A percentile compares a stretch with the other conserved stretches of the same genome.
Evolutionary conservation across 2,888 invertebrate species (phyloP).

Genomic region (Glyphotaelius pellucidus): DNA sequence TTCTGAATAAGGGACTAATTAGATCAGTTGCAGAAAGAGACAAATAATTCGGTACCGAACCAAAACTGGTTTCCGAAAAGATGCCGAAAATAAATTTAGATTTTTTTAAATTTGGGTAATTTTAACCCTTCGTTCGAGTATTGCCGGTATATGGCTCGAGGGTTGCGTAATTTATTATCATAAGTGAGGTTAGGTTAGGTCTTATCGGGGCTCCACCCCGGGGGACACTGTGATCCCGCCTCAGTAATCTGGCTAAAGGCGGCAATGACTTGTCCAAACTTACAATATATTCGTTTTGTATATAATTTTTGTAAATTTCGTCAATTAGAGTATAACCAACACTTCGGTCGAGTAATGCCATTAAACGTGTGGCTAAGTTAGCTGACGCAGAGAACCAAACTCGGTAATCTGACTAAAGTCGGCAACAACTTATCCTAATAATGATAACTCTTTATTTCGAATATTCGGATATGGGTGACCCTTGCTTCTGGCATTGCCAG

Average conservation of each 20-base stretch:
- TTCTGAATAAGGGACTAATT: slow-evolving; percentile 13
- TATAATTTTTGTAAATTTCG: not conserved
- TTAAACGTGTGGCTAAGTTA: too few relatives aligned
- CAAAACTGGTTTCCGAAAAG: not conserved
- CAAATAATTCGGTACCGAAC: not conserved
- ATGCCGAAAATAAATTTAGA: not conserved
- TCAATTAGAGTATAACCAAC: not conserved
- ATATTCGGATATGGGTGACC: too few relatives aligned
- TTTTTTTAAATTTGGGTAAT: not conserved
- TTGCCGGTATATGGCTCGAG: slow-evolving; percentile 12
- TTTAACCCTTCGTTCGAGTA: slow-evolving; percentile 20
- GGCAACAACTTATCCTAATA: not conserved
- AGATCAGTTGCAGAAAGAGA: not conserved
- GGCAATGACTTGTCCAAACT: not conserved
- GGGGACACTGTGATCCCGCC: not conserved
- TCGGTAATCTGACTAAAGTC: not conserved
- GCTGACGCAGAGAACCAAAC: not conserved
- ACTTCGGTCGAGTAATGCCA: not conserved
- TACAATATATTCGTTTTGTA: too few relatives aligned
- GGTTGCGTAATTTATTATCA: slow-evolving; percentile 8
- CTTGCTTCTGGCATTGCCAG: not conserved
- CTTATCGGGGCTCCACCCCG: not conserved
- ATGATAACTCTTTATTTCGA: too few relatives aligned
- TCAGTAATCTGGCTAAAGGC: not conserved
- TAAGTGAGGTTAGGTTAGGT: not conserved